Conservation (phyloP, 2,888 invertebrate species). For the Synanthedon vespiformis region DNA sequence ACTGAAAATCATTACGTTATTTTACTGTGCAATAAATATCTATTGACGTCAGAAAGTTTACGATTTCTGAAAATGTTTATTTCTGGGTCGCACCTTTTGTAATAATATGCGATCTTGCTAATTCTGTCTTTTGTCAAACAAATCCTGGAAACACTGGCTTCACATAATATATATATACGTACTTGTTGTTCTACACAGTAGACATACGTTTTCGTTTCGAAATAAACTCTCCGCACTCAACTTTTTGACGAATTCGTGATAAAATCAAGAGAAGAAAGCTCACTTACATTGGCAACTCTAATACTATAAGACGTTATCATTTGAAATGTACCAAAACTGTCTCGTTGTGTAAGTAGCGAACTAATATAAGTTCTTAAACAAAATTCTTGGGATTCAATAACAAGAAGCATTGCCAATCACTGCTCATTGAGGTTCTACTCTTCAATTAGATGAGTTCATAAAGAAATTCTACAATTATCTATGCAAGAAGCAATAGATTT, state of each 20-base stretch:
- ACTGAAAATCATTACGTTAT: constrained; percentile 34
- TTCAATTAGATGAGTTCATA: too few species aligned
- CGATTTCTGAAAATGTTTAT: background rate
- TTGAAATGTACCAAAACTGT: too few species aligned
- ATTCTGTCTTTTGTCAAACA: background rate
- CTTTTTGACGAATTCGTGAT: background rate
- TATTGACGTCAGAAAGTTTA: background rate
- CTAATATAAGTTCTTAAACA: too few species aligned
- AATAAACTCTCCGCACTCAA: constrained; percentile 50
- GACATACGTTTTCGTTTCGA: constrained; percentile 67
- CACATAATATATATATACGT: background rate
- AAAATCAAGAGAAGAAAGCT: too few species aligned
- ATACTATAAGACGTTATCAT: background rate
- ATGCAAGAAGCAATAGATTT: too few species aligned
- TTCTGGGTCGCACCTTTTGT: background rate
- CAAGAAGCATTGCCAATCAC: too few species aligned
- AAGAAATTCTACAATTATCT: too few species aligned
- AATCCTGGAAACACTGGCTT: background rate
- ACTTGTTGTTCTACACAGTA: constrained; percentile 64
- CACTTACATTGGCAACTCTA: too few species aligned
- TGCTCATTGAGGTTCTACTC: too few species aligned
- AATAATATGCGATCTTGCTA: background rate
- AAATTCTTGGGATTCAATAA: too few species aligned
- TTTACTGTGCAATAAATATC: constrained; percentile 32
- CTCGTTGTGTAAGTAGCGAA: too few species aligned